Percentiles rank a stretch among this genome's conserved stretches.
Evolutionary conservation across 2,113 vertebrate species (phyloP).

Genomic region (Tonatia bakeri): DNA sequence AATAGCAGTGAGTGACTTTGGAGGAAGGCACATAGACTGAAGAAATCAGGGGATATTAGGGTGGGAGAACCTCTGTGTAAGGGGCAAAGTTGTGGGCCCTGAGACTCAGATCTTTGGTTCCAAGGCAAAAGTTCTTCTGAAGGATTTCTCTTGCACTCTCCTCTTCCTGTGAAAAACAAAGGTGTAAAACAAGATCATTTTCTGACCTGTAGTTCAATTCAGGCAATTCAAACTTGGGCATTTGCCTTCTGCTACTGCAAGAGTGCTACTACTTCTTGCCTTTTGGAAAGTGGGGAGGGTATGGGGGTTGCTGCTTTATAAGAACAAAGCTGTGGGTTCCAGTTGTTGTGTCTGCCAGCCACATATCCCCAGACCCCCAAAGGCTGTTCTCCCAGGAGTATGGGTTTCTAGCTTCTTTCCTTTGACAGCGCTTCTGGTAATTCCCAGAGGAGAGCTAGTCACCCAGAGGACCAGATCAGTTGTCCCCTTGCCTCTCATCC

Average conservation of each 20-base stretch:
- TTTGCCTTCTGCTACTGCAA: neutral
- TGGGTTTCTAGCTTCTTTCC: neutral
- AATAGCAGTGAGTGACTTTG: neutral
- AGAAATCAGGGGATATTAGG: neutral
- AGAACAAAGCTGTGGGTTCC: neutral
- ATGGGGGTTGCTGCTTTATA: neutral
- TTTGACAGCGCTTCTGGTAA: neutral
- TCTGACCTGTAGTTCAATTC: neutral
- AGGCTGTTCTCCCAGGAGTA: neutral
- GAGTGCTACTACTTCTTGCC: neutral
- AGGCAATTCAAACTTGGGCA: neutral
- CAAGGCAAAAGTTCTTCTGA: neutral
- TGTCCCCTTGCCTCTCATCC: neutral
- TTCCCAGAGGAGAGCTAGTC: neutral
- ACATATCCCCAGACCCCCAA: neutral
- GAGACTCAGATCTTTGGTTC: neutral
- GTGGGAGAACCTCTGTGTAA: neutral
- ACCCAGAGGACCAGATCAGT: neutral
- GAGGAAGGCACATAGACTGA: neutral
- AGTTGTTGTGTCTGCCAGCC: neutral
- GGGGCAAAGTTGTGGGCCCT: neutral
- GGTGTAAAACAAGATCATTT: neutral
- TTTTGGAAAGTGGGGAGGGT: neutral
- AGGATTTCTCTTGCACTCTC: neutral
- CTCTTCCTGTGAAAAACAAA: neutral